Conservation (phyloP, 2,888 invertebrate genomes). For the Drosophila parthenogenetica region DNA sequence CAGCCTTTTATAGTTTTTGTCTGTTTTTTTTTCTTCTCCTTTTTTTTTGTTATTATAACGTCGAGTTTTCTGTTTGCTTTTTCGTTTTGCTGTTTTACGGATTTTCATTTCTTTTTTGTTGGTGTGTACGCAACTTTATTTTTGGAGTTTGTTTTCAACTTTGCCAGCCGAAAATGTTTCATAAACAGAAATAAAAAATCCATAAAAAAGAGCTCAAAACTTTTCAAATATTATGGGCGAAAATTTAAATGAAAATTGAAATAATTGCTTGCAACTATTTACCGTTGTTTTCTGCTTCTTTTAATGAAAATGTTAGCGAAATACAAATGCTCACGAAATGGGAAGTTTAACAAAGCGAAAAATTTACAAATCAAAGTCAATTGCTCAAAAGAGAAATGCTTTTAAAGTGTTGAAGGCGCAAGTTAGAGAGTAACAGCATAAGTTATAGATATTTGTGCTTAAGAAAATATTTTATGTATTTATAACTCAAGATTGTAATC, state of each 20-base stretch:
- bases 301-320: slow-evolving; percentile 1
- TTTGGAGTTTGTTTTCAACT: slow-evolving; percentile 47
- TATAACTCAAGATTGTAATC: no score
- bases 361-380: slow-evolving; percentile 7
- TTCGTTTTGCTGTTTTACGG: slow-evolving; percentile 13
- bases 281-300: slow-evolving; percentile 34
- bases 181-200: slow-evolving; percentile 41
- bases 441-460: no score
- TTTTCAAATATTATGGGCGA: slow-evolving; percentile 55
- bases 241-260: slow-evolving; percentile 61
- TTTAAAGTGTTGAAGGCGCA: no score
- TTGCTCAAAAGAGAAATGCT: not conserved
- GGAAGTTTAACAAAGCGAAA: not conserved
- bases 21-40: not conserved
- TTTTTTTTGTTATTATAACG: slow-evolving; percentile 27
- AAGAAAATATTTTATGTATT: no score
- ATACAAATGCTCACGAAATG: slow-evolving; percentile 1
- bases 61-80: slow-evolving; percentile 30
- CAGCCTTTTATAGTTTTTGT: slow-evolving; percentile 13
- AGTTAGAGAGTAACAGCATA: no score
- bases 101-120: slow-evolving; percentile 20
- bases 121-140: slow-evolving; percentile 43
- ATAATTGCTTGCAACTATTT: slow-evolving; percentile 60
- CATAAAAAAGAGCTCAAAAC: slow-evolving; percentile 22
- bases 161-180: slow-evolving; percentile 49